Evolutionary conservation across 2,113 vertebrate species (phyloP).

Genomic region (Antechinus stuartii): DNA sequence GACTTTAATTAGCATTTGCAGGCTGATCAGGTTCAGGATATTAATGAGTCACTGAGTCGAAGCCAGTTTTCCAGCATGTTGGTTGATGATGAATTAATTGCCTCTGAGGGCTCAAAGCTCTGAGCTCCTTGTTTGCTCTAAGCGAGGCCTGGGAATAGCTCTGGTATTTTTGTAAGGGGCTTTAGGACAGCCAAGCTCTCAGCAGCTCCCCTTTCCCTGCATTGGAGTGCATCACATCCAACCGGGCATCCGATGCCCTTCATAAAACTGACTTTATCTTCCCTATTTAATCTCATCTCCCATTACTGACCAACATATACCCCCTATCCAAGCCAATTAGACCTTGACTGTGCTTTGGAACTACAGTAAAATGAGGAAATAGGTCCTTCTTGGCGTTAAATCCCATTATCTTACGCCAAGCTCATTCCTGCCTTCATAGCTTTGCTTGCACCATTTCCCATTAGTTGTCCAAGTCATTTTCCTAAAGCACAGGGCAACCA

Average conservation of each 20-base stretch:
- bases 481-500: not conserved
- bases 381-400: not conserved
- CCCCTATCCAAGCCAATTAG: not conserved
- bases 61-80: constrained; percentile 3
- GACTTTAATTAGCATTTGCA: constrained; percentile 7
- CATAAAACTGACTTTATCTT: not conserved
- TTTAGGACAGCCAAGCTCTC: not conserved
- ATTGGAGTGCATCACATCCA: not conserved
- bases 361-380: not conserved
- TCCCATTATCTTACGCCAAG: not conserved
- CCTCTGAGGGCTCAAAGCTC: not conserved
- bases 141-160: not conserved
- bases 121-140: constrained; percentile 3
- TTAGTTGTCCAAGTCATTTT: not conserved
- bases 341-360: not conserved
- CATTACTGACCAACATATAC: not conserved
- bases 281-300: not conserved
- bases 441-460: not conserved
- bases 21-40: constrained; percentile 2
- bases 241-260: not conserved
- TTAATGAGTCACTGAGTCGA: constrained; percentile 1
- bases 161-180: constrained; percentile 1
- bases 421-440: not conserved
- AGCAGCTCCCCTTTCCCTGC: not conserved
- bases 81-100: constrained; percentile 4